phyloP scores from a whole-genome alignment of 2,797 vertebrate species.

The Halcyon chelicuti region DNA sequence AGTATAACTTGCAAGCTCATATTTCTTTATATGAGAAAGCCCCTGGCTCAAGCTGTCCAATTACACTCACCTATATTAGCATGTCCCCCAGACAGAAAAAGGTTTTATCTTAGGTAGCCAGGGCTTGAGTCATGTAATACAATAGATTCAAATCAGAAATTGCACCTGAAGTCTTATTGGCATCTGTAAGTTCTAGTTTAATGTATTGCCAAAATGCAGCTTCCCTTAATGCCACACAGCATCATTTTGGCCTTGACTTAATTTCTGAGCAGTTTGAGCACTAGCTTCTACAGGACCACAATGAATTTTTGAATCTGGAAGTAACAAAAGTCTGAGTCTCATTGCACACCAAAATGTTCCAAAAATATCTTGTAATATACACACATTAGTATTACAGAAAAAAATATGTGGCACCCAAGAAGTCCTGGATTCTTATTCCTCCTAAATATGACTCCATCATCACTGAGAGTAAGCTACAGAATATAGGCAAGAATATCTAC shows the following conservation, averaged over 20 bases:
- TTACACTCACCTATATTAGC: neutral
- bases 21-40: neutral
- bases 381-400: neutral
- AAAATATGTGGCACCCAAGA: neutral
- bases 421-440: neutral
- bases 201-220: neutral
- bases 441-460: neutral
- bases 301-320: neutral
- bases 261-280: neutral
- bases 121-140: neutral
- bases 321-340: neutral
- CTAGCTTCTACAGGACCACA: neutral
- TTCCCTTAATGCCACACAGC: neutral
- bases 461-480: neutral
- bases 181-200: neutral
- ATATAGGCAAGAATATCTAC: neutral
- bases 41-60: neutral
- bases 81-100: neutral
- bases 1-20: fast-evolving
- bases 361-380: neutral
- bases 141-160: neutral
- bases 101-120: neutral
- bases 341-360: neutral
- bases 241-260: neutral
- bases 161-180: neutral